phyloP scores from a whole-genome alignment of 2,113 vertebrate genomes.

The Marmota flaviventris region DNA sequence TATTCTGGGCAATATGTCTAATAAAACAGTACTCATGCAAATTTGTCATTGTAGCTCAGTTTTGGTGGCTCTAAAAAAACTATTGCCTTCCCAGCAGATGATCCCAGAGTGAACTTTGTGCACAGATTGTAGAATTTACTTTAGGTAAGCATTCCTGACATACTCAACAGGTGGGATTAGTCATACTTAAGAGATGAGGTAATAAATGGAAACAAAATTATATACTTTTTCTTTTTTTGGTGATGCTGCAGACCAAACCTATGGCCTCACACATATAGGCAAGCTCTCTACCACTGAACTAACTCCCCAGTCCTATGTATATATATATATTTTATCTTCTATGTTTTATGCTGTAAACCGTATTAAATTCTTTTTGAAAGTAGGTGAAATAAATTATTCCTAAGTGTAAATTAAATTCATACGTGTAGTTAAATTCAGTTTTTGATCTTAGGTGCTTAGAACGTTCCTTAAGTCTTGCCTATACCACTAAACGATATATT shows the following conservation, averaged over 20 bases:
- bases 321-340: background rate
- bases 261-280: background rate
- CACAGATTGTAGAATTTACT: background rate
- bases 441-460: constrained; percentile 27
- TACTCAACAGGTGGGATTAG: background rate
- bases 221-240: too few species aligned
- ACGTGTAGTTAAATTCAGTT: constrained; percentile 26
- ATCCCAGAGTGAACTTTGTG: background rate
- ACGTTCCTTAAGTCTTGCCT: background rate
- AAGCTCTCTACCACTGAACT: background rate
- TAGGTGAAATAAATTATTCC: constrained; percentile 30
- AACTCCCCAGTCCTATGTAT: constrained; percentile 3
- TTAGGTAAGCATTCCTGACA: constrained; percentile 22
- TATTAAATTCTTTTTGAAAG: background rate
- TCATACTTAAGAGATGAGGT: background rate
- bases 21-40: background rate
- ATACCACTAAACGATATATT: background rate
- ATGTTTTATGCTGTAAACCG: background rate
- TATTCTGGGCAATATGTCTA: background rate
- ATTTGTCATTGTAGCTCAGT: background rate
- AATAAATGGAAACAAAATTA: constrained; percentile 7
- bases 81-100: background rate
- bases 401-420: constrained; percentile 26
- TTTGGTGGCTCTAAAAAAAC: background rate
- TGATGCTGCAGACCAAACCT: background rate